Conservation (phyloP, 2,888 invertebrate species). For the Linyphia triangularis region DNA sequence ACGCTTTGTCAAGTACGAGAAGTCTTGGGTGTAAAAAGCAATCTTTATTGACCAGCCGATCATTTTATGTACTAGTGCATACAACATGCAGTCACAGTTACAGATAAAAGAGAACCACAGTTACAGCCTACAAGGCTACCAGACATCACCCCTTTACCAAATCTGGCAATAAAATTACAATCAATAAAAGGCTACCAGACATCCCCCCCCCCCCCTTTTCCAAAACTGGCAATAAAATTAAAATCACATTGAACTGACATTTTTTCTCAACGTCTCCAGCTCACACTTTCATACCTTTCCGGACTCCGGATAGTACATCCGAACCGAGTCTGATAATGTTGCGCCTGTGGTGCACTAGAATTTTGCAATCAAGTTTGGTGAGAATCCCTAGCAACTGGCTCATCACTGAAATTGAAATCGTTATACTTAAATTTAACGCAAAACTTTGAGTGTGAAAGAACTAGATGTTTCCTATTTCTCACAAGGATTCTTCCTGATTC, state of each 20-base stretch:
- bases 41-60: no score
- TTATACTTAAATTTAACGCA: not conserved
- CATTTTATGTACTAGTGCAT: no score
- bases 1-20: no score
- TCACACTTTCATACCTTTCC: not conserved
- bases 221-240: not conserved
- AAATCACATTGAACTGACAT: not conserved
- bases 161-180: no score
- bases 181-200: no score
- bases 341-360: not conserved
- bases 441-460: not conserved
- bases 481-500: not conserved
- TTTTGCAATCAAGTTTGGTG: no score
- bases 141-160: no score
- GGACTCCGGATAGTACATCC: not conserved
- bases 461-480: slow-evolving; percentile 5
- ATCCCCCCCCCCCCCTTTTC: no score
- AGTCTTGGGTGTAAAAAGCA: no score
- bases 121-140: no score
- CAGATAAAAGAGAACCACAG: no score
- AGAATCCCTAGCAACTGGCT: not conserved
- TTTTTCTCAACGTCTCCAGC: not conserved
- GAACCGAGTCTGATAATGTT: not conserved
- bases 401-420: not conserved
- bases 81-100: no score